Evolutionary conservation across 1,140 invertebrate species (phyloP).

Genomic region (Sesamia nonagrioides): DNA sequence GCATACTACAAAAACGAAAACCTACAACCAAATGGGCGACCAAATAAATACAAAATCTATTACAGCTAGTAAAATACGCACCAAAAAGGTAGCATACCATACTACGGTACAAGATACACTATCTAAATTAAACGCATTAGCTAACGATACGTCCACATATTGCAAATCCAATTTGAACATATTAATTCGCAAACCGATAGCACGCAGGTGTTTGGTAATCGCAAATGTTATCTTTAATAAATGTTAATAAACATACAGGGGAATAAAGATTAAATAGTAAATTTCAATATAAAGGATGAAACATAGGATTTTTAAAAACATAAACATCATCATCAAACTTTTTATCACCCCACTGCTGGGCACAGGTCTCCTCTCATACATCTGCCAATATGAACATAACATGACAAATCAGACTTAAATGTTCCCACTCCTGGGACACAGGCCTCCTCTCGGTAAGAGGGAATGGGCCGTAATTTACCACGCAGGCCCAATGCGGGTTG

Average conservation of each 20-base stretch:
- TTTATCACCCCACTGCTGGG: no score
- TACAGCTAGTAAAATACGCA: neutral
- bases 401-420: no score
- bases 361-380: no score
- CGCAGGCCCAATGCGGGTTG: no score
- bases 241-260: neutral
- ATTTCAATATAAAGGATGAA: neutral
- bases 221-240: slow-evolving; percentile 3
- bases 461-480: no score
- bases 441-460: no score
- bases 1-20: no score
- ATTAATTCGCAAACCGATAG: slow-evolving; percentile 33
- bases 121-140: neutral
- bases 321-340: no score
- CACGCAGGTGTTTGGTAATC: slow-evolving; percentile 16
- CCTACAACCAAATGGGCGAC: no score
- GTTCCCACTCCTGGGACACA: no score
- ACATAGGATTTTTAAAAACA: neutral
- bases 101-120: neutral
- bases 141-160: neutral
- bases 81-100: neutral
- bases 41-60: neutral
- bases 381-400: no score
- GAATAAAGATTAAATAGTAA: neutral
- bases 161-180: slow-evolving; percentile 22